These are phyloP conservation scores for Poecile atricapillus DNA, from an alignment of 2,113 vertebrate species.

Conservation along the genomic window DNA sequence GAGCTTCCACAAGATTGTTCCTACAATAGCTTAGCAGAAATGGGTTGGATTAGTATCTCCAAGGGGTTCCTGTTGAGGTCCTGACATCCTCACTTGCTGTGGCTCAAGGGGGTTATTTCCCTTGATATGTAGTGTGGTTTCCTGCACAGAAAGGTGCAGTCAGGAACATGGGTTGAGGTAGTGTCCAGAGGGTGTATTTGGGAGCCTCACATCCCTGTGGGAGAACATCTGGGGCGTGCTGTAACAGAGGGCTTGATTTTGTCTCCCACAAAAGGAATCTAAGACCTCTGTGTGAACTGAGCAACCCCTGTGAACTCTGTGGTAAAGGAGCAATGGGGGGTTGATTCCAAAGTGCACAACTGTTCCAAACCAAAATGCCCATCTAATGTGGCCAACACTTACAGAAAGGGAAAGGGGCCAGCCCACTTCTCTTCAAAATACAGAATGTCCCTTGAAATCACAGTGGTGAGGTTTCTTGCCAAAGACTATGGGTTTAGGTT, in stretches of 20 bases:
- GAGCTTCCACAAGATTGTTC: neutral
- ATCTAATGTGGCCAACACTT: neutral
- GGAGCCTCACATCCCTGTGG: neutral
- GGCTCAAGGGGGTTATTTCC: neutral
- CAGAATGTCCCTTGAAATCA: neutral
- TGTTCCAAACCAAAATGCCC: neutral
- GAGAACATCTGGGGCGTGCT: neutral
- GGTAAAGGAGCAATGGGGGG: neutral
- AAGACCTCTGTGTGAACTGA: accelerated
- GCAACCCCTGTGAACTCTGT: neutral
- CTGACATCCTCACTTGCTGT: accelerated
- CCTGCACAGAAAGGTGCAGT: neutral
- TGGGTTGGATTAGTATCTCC: neutral
- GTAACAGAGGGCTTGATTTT: neutral
- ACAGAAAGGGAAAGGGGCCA: neutral
- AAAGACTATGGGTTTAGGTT: neutral
- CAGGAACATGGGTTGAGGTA: neutral
- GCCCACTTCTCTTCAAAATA: neutral
- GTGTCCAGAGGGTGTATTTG: neutral
- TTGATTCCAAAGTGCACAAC: neutral
- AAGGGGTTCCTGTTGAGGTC: neutral
- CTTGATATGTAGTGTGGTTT: neutral
- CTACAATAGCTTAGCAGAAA: neutral
- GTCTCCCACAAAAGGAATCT: neutral
- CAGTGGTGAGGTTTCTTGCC: neutral